A percentile compares a stretch with the other conserved stretches of the same genome.
Conservation (phyloP, 30 jellyfish, hydroid and myxozoan species). For the Haliclystus octoradiatus region DNA sequence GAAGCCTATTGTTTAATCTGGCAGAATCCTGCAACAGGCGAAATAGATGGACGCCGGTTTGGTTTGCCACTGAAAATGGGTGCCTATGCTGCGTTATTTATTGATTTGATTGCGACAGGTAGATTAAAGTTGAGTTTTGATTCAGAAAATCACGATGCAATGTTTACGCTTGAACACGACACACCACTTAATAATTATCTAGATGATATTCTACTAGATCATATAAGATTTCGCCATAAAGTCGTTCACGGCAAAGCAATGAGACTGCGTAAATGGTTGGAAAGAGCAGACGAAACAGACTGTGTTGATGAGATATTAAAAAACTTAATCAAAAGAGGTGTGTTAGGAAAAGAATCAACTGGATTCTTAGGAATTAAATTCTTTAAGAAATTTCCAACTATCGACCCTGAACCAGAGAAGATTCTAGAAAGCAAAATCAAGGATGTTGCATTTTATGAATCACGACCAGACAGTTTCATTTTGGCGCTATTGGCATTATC, state of each 20-base stretch:
- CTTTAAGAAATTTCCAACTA: constrained; percentile 83
- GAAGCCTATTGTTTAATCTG: constrained; percentile 92
- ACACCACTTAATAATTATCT: constrained; percentile 47
- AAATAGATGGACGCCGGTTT: constrained; percentile 81
- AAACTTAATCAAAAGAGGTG: constrained; percentile 68
- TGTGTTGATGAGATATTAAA: constrained; percentile 75
- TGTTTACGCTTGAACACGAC: constrained; percentile 36
- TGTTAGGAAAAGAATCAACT: constrained; percentile 58
- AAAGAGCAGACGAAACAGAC: constrained; percentile 77
- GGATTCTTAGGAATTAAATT: constrained; percentile 85
- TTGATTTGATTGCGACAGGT: constrained; percentile 66
- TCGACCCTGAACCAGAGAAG: constrained; percentile 92
- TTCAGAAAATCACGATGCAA: constrained; percentile 66
- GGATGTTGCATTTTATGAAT: constrained; percentile 33
- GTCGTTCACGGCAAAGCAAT: constrained; percentile 48
- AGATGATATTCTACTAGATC: constrained; percentile 75
- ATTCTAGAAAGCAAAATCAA: constrained; percentile 62
- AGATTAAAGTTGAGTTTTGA: constrained; percentile 46
- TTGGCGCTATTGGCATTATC: constrained; percentile 68
- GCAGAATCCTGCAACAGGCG: constrained; percentile 98
- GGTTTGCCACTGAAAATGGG: constrained; percentile 94
- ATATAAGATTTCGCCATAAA: constrained; percentile 29
- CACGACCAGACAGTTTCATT: constrained; percentile 66
- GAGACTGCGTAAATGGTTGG: constrained; percentile 77
- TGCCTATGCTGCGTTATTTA: constrained; percentile 86